Percentiles rank a stretch among this genome's conserved stretches.
These are phyloP conservation scores for Gallinago undulata DNA, from an alignment of 2,113 vertebrate genomes.

Conservation along the genomic window DNA sequence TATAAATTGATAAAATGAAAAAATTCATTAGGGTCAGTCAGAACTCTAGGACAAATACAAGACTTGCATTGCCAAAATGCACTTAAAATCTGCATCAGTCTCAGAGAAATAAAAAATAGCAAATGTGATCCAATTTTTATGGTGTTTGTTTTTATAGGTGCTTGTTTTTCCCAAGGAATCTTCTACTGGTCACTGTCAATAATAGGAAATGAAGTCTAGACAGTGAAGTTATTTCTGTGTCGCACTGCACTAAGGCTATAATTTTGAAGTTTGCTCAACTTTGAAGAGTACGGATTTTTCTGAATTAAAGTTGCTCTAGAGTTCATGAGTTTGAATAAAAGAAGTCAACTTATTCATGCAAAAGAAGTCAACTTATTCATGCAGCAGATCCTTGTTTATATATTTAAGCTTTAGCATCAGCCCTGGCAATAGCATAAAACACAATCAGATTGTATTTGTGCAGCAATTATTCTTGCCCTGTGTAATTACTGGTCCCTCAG, in stretches of 20 bases:
- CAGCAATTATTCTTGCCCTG: conserved; percentile 59
- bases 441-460: conserved; percentile 47
- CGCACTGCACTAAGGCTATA: neutral
- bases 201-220: neutral
- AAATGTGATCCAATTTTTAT: neutral
- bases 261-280: neutral
- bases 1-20: neutral
- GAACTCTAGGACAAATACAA: neutral
- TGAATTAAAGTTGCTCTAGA: neutral
- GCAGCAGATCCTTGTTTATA: neutral
- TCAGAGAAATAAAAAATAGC: neutral
- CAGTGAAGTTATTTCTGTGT: neutral
- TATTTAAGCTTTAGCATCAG: conserved; percentile 40
- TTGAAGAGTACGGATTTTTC: neutral
- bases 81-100: neutral
- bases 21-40: neutral
- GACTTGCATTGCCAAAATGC: neutral
- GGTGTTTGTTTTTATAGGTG: neutral
- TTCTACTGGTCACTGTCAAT: neutral
- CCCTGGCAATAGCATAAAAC: conserved; percentile 9
- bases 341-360: neutral
- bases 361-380: neutral
- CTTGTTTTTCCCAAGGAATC: neutral
- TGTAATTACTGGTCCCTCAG: conserved; percentile 67
- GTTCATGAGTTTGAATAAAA: neutral